Base-by-base conservation (phyloP, 2,888 invertebrate species). In the Conus canariensis region DNA sequence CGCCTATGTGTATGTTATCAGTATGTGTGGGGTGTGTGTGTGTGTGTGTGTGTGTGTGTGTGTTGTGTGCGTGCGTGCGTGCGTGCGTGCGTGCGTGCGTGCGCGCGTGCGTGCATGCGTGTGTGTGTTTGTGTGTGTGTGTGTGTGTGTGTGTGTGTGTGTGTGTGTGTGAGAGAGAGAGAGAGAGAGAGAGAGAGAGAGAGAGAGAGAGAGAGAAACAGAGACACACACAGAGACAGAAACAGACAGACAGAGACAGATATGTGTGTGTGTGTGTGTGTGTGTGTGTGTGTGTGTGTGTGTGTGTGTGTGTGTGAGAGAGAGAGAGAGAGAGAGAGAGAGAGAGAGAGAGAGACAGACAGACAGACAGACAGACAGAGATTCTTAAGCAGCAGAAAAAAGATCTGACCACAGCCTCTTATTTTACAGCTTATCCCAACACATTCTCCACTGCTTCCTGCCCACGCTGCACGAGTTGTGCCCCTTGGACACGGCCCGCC, bases 381-480 rank as follows among this genome's bases (percentile, higher is more conserved):
- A 14, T 30, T 30, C 30, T 64, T 7, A 4, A 1, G 16, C 64
- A 16, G 10, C 16, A 64, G 12, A 5, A 22, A 22, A 70, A 70
- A 8, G 8, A 64, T 0, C 10, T 10, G 1, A 64, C 60, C 16
- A 16, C 60, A 10, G 6, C 1, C 10, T 64, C 60, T 58, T 83
- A 10, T 58, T 10, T 58, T 25, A 12, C 85, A 85, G 85, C 25
- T 25, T n/a, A 22, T 85, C 85, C 59, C 8, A 16, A 25, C n/a
- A 60, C 5, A 85, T 85, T 25, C 85, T 85, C 22, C 14, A n/a
- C 60, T 85, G 85, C 25, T 85, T 85, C 10, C 85, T 60, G 12
- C 60, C 85, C 10, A 60, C 60, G n/a, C 85, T 85, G 25, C 14
- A 85, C 59, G 60, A 85, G 60, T 22, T 60, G 60, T 85, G 85